Base-by-base conservation (phyloP, 2,797 vertebrate species). In the Amniataba percoides region DNA sequence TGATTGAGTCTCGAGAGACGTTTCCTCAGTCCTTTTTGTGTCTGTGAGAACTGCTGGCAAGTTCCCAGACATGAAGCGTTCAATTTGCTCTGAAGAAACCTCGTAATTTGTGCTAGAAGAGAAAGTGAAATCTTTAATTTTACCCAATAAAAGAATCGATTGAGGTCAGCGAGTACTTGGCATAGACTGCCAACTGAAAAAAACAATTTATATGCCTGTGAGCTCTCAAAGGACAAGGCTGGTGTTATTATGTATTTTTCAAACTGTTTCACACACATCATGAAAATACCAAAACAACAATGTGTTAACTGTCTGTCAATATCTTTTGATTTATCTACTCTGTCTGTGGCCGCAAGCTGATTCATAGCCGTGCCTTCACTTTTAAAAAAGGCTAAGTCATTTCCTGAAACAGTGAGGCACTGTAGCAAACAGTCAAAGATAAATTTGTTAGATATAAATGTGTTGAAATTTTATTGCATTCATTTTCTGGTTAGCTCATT, bases 41-140 rank as follows among this genome's bases (percentile, higher is more conserved):
- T 71, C 61, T 65, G 66, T 85, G 34, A 56, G 77, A 56, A 82
- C 68, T 76, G 53, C 66, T 72, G 68, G 70, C 57, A 53, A 55
- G 64, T 78, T 72, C 48, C 63, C 59, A 68, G 43, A 71, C 68
- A 9, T 7, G 18, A 72, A 67, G 71, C 71, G 66, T 74, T 87
- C 68, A 76, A 69, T 80, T 78, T 68, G 51, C 56, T 77, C 57
- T 7, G 53, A 18, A 13, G 36, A 62, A 77, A 71, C 18, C 31
- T 53, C 4, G 15, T 62, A 59, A 82, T 72, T 78, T 64, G 27
- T 78, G 66, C 77, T 56, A 65, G 15, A 79, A 40, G 23, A 13
- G 52, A 62, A 52, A 72, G 39, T 55, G 36, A 80, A 78, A 68
- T 78, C 55, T 42, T 84, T 67, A 70, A 72, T 74, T 85, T 72